A percentile compares a stretch with the other conserved stretches of the same genome.
phyloP scores from a whole-genome alignment of 1,140 invertebrate genomes.

The Cyclina sinensis region DNA sequence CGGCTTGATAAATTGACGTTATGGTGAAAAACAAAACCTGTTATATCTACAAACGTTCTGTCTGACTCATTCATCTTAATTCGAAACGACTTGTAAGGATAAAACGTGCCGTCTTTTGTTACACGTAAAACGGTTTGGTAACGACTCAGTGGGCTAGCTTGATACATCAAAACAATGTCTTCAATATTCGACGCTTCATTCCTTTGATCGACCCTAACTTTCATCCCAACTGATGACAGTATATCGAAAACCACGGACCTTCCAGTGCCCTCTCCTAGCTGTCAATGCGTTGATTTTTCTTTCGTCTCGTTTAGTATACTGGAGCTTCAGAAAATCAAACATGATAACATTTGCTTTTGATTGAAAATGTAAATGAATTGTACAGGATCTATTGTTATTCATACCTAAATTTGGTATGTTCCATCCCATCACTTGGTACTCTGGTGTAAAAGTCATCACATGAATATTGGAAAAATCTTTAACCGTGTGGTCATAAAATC shows the following conservation, averaged over 20 bases:
- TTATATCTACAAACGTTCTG: conserved; percentile 12
- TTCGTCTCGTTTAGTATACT: conserved; percentile 45
- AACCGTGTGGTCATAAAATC: conserved; percentile 48
- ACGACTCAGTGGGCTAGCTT: conserved; percentile 6
- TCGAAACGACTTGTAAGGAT: conserved; percentile 55
- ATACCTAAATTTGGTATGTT: conserved; percentile 53
- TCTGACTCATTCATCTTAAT: conserved; percentile 6
- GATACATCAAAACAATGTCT: conserved; percentile 36
- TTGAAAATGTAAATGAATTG: conserved; percentile 49
- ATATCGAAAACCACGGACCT: conserved; percentile 25
- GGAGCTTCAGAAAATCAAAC: conserved; percentile 62
- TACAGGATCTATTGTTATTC: not conserved
- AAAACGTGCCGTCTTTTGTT: not conserved
- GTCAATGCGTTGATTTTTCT: not conserved
- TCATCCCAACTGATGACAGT: conserved; percentile 19
- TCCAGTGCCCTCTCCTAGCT: conserved; percentile 8
- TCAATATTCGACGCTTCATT: not conserved
- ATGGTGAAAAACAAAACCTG: conserved; percentile 24
- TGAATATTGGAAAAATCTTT: conserved; percentile 44
- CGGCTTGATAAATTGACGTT: not conserved
- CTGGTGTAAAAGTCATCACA: conserved; percentile 31
- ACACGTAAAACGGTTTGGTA: conserved; percentile 54
- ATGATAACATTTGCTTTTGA: conserved; percentile 57
- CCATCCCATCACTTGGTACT: conserved; percentile 55
- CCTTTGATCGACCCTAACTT: conserved; percentile 1